Evolutionary conservation across 64 coral and sea anemone species (phyloP), one percentile per base, ranked within the genome.

Genomic region (Montipora cactus): DNA sequence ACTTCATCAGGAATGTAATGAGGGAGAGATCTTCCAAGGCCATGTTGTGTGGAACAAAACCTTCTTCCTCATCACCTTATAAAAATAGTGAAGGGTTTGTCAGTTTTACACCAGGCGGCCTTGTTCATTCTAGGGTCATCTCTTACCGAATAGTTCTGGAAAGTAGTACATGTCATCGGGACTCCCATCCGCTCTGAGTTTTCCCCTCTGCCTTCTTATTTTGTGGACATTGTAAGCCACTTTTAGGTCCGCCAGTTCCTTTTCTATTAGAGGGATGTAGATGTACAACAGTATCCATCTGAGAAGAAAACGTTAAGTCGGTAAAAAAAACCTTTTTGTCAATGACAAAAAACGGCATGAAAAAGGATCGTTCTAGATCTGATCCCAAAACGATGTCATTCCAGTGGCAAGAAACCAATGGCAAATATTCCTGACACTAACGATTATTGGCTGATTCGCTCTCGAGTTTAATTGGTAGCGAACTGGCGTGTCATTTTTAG

Each of bases 111-210:
- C 6, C 71, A 22, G n/a, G 12, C 5, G 52, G 67, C 9, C 52
- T 5, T 55, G 52, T 55, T 55, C 9, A 55, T 55, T 55, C 9
- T 55, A 55, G 52, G 52, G 5, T 10, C 5, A 74, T 28, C 59
- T 3, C 71, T 74, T 92, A 93, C 83, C 74, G 61, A 75, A 75
- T 19, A 57, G 21, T 66, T 93, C 92, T 3, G 92, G 92, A 46
- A 93, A 87, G 55, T 79, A 47, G 45, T 71, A 93, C 57, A 88
- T 71, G 77, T 93, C 92, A 25, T 93, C 92, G 23, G 83, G 92
- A 16, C 88, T 55, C 7, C 92, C 92, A 23, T 87, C 51, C 16
- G 92, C 84, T 59, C 78, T 79, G 1, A 88, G 83, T 28, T 62
- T 67, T 7, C 61, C 92, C 47, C 69, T 93, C 53, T 93, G 92